Conservation (phyloP, 2,113 vertebrate species). For the Zonotrichia leucophrys region DNA sequence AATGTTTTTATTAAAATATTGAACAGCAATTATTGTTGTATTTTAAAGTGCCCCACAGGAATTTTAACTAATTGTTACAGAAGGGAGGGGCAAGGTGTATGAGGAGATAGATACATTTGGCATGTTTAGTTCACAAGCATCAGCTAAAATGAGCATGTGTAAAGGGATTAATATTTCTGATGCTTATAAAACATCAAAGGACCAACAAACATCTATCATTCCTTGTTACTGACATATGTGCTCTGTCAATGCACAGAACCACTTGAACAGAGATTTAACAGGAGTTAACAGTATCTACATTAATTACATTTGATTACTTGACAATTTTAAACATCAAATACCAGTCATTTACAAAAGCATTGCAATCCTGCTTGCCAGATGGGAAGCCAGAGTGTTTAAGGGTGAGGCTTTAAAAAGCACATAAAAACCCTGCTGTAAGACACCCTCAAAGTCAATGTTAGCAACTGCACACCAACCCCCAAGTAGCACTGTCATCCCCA, state of each 20-base stretch:
- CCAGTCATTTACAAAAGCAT: background rate
- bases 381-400: background rate
- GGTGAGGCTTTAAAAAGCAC: background rate
- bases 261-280: background rate
- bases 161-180: background rate
- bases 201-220: background rate
- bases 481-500: background rate
- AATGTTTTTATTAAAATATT: background rate
- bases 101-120: background rate
- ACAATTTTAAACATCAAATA: background rate
- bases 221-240: background rate
- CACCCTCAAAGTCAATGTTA: background rate
- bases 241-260: background rate
- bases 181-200: background rate
- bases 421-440: background rate
- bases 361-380: background rate
- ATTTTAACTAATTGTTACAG: background rate
- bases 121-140: background rate
- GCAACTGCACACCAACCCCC: background rate
- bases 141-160: background rate
- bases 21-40: background rate
- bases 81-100: background rate
- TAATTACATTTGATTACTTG: background rate
- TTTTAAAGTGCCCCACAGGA: background rate
- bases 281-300: background rate